Conservation (phyloP, 2,113 vertebrate genomes). For the Syngnathus scovelli region DNA sequence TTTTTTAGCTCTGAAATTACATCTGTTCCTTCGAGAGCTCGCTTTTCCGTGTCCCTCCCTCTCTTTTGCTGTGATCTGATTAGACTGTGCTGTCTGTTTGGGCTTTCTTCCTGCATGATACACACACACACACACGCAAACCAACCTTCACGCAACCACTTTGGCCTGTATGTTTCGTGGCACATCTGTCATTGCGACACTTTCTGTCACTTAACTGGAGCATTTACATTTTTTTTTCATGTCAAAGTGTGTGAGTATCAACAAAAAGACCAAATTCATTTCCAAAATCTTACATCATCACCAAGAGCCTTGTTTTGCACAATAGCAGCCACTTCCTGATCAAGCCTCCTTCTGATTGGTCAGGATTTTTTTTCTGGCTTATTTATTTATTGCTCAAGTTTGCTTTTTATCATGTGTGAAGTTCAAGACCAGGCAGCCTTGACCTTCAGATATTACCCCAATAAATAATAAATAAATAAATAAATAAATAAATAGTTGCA, state of each 20-base stretch:
- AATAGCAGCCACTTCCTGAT: neutral
- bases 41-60: constrained; percentile 39
- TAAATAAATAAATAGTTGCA: too few relatives aligned
- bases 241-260: neutral
- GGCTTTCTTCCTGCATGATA: constrained; percentile 63
- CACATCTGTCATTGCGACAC: constrained; percentile 34
- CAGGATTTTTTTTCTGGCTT: neutral
- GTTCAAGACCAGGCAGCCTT: neutral
- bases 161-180: constrained; percentile 43
- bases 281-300: neutral
- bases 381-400: neutral
- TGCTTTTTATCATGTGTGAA: too few relatives aligned
- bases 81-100: constrained; percentile 62
- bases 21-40: constrained; percentile 67
- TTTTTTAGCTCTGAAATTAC: constrained; percentile 72
- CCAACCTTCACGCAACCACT: constrained; percentile 40
- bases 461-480: too few relatives aligned
- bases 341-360: neutral
- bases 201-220: constrained; percentile 9
- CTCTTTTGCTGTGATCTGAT: constrained; percentile 65
- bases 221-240: neutral
- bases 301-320: neutral
- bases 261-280: neutral
- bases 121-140: constrained; percentile 11
- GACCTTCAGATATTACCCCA: neutral